phyloP scores from a whole-genome alignment of 2,888 invertebrate species.

The Brachypalpus laphriformis region DNA sequence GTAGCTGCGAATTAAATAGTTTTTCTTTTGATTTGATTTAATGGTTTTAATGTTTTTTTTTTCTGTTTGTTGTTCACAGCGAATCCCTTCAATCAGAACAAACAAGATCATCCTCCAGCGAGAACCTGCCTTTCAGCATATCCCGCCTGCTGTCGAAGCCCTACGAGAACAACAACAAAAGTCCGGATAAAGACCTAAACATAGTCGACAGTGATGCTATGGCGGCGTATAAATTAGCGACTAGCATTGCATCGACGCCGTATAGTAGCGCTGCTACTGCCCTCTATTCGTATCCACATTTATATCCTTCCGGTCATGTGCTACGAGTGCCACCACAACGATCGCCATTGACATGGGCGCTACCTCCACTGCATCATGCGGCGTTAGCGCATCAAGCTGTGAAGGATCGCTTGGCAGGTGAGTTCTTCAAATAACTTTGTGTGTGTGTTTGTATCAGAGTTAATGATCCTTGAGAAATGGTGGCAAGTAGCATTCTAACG shows the following conservation, averaged over 20 bases:
- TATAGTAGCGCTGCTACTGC: constrained; percentile 81
- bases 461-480: constrained; percentile 2
- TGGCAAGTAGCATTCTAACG: background rate
- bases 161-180: constrained; percentile 85
- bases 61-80: constrained; percentile 79
- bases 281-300: constrained; percentile 82
- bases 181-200: constrained; percentile 81
- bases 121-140: constrained; percentile 90
- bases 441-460: background rate
- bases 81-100: constrained; percentile 83
- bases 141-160: constrained; percentile 91
- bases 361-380: constrained; percentile 84
- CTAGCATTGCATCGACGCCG: constrained; percentile 81
- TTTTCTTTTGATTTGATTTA: constrained; percentile 32
- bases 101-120: constrained; percentile 83
- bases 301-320: constrained; percentile 87
- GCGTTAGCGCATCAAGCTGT: constrained; percentile 92
- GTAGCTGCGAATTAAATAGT: constrained; percentile 27
- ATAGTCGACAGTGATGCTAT: constrained; percentile 80
- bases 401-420: constrained; percentile 92
- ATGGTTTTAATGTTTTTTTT: constrained; percentile 4
- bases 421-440: constrained; percentile 79
- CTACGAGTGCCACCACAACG: constrained; percentile 91
- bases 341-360: constrained; percentile 83
- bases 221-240: constrained; percentile 82